These are phyloP conservation scores for Exocentrus adspersus DNA, from an alignment of 2,888 invertebrate species.

Conservation along the genomic window DNA sequence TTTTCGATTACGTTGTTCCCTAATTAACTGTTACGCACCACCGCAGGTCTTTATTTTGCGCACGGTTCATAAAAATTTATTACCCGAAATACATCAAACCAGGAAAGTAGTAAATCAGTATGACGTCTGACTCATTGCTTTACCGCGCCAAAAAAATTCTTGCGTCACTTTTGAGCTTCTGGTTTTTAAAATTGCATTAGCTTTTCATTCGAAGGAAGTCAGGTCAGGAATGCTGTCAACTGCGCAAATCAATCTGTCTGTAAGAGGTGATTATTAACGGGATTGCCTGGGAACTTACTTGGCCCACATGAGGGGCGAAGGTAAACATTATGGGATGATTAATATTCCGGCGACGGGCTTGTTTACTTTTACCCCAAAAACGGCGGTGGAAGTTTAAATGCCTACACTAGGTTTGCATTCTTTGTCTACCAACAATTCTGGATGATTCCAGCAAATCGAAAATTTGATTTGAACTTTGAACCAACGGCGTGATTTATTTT, in stretches of 20 bases:
- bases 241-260: constrained; percentile 11
- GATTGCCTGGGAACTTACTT: constrained; percentile 16
- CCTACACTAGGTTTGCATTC: no score
- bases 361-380: constrained; percentile 16
- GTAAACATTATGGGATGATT: constrained; percentile 18
- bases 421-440: no score
- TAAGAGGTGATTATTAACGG: constrained; percentile 2
- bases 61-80: constrained; percentile 3
- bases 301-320: constrained; percentile 7
- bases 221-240: no score
- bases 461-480: no score
- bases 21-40: background rate
- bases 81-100: background rate
- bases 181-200: background rate
- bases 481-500: no score
- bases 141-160: background rate
- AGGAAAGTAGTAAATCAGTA: background rate
- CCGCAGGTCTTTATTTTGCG: background rate
- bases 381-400: background rate
- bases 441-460: no score
- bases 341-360: background rate
- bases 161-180: background rate
- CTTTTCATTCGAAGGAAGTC: no score
- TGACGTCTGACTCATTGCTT: background rate
- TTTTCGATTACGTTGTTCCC: background rate